These are phyloP conservation scores for Agriopis aurantiaria DNA, from an alignment of 2,888 invertebrate genomes.

Conservation along the genomic window DNA sequence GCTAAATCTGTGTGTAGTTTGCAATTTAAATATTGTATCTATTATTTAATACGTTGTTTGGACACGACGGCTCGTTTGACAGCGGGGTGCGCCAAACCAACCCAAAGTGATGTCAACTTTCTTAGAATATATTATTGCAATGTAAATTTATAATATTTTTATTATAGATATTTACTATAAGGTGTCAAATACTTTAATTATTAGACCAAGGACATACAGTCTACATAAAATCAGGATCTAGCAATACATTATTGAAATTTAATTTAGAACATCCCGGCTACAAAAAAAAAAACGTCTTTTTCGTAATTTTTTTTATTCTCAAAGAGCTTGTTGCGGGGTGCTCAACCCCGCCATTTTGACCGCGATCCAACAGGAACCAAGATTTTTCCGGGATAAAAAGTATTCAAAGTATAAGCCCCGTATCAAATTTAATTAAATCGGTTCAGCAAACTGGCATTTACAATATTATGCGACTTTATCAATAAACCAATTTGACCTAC, in stretches of 20 bases:
- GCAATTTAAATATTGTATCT: conserved; percentile 26
- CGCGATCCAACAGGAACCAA: no score
- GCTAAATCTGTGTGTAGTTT: conserved; percentile 8
- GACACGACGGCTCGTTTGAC: conserved; percentile 18
- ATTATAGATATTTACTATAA: conserved; percentile 7
- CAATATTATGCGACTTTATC: no score
- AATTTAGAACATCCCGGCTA: neutral
- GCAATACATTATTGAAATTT: no score
- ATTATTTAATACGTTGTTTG: conserved; percentile 8
- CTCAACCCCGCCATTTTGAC: no score
- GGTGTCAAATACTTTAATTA: conserved; percentile 16
- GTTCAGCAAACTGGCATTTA: no score
- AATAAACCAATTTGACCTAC: no score
- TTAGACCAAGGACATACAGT: neutral
- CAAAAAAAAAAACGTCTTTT: neutral
- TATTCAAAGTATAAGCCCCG: no score
- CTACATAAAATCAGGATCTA: no score
- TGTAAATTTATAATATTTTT: conserved; percentile 24
- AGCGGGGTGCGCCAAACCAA: conserved; percentile 27
- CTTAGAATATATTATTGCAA: conserved; percentile 29
- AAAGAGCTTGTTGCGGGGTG: no score
- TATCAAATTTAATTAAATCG: no score
- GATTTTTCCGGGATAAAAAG: no score
- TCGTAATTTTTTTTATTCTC: no score
- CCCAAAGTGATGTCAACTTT: conserved; percentile 27